A percentile compares a stretch with the other conserved stretches of the same genome.
Evolutionary conservation across 2,113 vertebrate genomes (phyloP).

Genomic region (Ptilonorhynchus violaceus): DNA sequence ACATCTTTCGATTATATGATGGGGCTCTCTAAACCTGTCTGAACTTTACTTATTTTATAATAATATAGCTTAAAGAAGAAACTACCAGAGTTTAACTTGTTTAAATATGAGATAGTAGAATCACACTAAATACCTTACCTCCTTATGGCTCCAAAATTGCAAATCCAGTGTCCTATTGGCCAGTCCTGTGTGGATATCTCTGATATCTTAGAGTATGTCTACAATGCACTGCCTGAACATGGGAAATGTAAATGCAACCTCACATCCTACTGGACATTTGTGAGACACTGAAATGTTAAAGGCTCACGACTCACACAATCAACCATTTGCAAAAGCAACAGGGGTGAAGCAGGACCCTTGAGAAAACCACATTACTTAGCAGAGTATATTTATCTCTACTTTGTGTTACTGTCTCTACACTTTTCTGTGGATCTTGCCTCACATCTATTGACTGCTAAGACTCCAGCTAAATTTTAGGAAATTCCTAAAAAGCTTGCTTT

Average conservation of each 20-base stretch:
- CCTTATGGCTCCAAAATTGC: not conserved
- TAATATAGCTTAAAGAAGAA: not conserved
- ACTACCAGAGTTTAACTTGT: not conserved
- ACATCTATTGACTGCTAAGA: not conserved
- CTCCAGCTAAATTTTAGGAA: not conserved
- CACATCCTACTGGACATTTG: not conserved
- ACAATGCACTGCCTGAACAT: not conserved
- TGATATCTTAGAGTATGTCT: not conserved
- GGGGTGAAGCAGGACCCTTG: not conserved
- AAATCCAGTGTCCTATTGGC: not conserved
- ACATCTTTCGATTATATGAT: not conserved
- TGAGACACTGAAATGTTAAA: not conserved
- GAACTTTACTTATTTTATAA: not conserved
- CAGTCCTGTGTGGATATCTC: not conserved
- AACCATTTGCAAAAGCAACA: not conserved
- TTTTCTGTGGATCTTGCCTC: not conserved
- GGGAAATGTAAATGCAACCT: fast-evolving
- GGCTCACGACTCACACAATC: fast-evolving
- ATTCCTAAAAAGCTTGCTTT: not conserved
- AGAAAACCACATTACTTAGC: not conserved
- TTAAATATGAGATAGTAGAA: not conserved
- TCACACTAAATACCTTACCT: not conserved
- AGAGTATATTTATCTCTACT: not conserved
- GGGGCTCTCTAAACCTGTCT: not conserved
- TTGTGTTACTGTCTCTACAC: not conserved